Evolutionary conservation across 2,113 vertebrate species (phyloP).

Genomic region (Tragelaphus imberbis): DNA sequence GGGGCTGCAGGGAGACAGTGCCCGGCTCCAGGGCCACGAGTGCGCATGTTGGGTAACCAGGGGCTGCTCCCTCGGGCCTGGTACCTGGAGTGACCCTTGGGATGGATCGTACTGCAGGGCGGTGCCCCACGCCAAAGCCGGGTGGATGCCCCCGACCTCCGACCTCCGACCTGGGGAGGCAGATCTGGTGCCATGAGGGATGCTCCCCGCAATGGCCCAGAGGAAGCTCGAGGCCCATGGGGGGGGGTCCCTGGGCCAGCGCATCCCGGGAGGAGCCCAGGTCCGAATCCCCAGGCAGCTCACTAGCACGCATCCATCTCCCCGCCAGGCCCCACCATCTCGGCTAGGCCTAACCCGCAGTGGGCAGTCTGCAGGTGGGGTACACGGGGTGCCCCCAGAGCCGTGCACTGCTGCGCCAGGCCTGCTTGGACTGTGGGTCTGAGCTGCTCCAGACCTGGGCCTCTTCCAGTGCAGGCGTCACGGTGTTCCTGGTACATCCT

Average conservation of each 20-base stretch:
- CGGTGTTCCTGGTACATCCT: neutral
- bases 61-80: neutral
- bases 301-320: slow-evolving; percentile 64
- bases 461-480: neutral
- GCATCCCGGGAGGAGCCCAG: slow-evolving; percentile 77
- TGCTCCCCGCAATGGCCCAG: slow-evolving; percentile 85
- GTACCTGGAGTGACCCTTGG: slow-evolving; percentile 77
- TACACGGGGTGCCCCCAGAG: neutral
- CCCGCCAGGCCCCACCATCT: neutral
- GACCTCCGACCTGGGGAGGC: slow-evolving; percentile 55
- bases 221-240: slow-evolving; percentile 80
- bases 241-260: slow-evolving; percentile 74
- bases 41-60: slow-evolving; percentile 74
- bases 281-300: slow-evolving; percentile 76
- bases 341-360: slow-evolving; percentile 15
- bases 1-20: slow-evolving; percentile 50
- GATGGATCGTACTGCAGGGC: slow-evolving; percentile 83
- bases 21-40: slow-evolving; percentile 75
- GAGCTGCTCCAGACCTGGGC: neutral
- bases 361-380: neutral
- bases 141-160: slow-evolving; percentile 79
- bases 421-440: neutral
- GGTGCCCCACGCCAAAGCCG: slow-evolving; percentile 77
- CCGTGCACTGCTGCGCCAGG: rapidly evolving
- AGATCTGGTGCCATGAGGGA: slow-evolving; percentile 81